Evolutionary conservation across 2,113 vertebrate genomes (phyloP).

Genomic region (Tonatia bakeri): DNA sequence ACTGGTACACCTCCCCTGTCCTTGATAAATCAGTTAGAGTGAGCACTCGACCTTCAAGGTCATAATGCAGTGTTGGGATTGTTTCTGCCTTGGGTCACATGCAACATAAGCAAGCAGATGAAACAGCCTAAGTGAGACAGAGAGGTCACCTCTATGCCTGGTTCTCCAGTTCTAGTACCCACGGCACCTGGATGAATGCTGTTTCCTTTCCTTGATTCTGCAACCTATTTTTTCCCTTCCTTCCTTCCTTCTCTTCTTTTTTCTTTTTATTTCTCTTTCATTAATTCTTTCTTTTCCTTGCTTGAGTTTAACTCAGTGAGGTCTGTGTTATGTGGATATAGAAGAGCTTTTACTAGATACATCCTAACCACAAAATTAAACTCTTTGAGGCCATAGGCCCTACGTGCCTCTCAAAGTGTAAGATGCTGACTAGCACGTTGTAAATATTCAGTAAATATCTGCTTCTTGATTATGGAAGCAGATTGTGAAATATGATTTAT

Average conservation of each 20-base stretch:
- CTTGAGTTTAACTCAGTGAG: neutral
- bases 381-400: neutral
- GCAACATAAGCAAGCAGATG: neutral
- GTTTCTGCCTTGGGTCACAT: neutral
- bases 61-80: neutral
- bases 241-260: neutral
- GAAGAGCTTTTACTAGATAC: neutral
- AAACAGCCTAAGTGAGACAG: neutral
- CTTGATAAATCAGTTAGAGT: no score
- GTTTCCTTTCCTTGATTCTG: neutral
- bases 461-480: neutral
- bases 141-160: neutral
- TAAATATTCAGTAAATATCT: neutral
- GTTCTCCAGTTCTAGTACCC: neutral
- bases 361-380: neutral
- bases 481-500: neutral
- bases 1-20: neutral
- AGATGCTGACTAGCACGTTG: neutral
- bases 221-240: neutral
- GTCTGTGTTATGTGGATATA: neutral
- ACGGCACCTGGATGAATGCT: neutral
- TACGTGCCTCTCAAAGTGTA: neutral
- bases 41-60: neutral
- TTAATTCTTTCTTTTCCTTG: neutral
- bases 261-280: neutral